Percentiles rank a stretch among this genome's conserved stretches.
These are phyloP conservation scores for Drosophila nr. perissopoda DNA, from an alignment of 2,888 invertebrate species.

Conservation along the genomic window DNA sequence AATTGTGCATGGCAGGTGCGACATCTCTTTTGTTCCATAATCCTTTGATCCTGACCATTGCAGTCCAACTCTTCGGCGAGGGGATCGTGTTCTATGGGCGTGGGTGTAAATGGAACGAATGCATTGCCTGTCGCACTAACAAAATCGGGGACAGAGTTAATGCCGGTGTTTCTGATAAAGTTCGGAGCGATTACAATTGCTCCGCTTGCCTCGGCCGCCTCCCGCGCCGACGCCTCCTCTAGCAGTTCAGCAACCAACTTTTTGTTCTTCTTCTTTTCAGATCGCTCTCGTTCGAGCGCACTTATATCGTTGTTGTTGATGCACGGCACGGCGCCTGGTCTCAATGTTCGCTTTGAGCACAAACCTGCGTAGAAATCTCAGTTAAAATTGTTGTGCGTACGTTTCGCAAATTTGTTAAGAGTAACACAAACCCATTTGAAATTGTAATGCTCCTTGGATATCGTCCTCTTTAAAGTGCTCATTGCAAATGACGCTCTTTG, in stretches of 20 bases:
- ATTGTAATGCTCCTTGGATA: constrained; percentile 62
- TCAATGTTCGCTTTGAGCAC: constrained; percentile 59
- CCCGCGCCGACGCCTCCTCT: constrained; percentile 49
- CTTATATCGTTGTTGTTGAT: constrained; percentile 54
- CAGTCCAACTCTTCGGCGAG: constrained; percentile 24
- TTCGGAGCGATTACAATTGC: constrained; percentile 30
- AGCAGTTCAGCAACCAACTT: constrained; percentile 54
- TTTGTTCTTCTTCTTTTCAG: constrained; percentile 55
- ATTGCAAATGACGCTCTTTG: constrained; percentile 59
- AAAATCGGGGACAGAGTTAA: constrained; percentile 47
- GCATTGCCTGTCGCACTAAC: constrained; percentile 49
- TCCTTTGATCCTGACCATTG: not conserved
- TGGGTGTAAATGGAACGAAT: constrained; percentile 26
- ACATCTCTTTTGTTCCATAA: constrained; percentile 29
- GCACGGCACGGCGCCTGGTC: constrained; percentile 65
- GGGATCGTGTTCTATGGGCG: constrained; percentile 47
- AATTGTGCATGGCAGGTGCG: constrained; percentile 52
- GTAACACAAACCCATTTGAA: constrained; percentile 59
- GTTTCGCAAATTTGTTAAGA: too few relatives aligned
- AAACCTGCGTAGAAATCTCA: constrained; percentile 37
- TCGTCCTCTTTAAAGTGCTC: constrained; percentile 65
- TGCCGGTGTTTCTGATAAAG: constrained; percentile 50
- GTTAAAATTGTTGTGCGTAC: not conserved
- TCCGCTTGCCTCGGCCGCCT: constrained; percentile 45
- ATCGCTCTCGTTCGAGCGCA: constrained; percentile 39